A percentile compares a stretch with the other conserved stretches of the same genome.
These are phyloP conservation scores for Lordiphosa andalusiaca DNA, from an alignment of 2,888 invertebrate species.

Conservation along the genomic window DNA sequence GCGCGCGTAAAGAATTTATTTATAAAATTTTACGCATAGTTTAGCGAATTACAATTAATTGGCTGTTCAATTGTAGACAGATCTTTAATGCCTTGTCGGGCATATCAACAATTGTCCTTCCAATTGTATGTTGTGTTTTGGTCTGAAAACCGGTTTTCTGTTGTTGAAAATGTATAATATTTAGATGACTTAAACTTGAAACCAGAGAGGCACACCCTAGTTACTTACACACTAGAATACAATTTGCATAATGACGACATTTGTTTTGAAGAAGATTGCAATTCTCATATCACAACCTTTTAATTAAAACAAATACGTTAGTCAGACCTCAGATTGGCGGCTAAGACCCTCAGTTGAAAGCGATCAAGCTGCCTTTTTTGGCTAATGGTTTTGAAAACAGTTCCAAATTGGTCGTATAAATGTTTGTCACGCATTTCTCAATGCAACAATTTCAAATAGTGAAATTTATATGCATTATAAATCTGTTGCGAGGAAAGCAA, in stretches of 20 bases:
- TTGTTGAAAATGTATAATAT: constrained; percentile 21
- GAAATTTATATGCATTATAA: constrained; percentile 34
- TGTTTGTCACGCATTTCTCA: constrained; percentile 49
- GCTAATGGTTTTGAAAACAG: constrained; percentile 18
- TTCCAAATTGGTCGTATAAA: constrained; percentile 41
- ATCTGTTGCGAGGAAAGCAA: constrained; percentile 19
- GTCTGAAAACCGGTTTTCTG: constrained; percentile 30
- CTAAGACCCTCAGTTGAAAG: constrained; percentile 14
- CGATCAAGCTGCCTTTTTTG: constrained; percentile 21
- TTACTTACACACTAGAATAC: constrained; percentile 3
- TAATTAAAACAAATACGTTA: constrained; percentile 17
- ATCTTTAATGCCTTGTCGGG: constrained; percentile 3
- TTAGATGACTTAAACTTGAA: constrained; percentile 37
- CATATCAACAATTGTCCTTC: background rate
- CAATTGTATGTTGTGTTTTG: constrained; percentile 11
- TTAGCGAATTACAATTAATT: constrained; percentile 16
- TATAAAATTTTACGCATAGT: constrained; percentile 33
- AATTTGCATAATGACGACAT: constrained; percentile 45
- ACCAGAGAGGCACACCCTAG: constrained; percentile 27
- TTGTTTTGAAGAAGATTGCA: constrained; percentile 13
- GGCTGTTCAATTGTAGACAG: constrained; percentile 7
- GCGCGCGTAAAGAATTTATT: constrained; percentile 35
- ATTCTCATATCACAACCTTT: background rate
- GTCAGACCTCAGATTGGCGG: constrained; percentile 5
- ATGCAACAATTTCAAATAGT: constrained; percentile 39